These are phyloP conservation scores for Drosophila lini DNA, from an alignment of 1,140 invertebrate genomes.

Conservation along the genomic window DNA sequence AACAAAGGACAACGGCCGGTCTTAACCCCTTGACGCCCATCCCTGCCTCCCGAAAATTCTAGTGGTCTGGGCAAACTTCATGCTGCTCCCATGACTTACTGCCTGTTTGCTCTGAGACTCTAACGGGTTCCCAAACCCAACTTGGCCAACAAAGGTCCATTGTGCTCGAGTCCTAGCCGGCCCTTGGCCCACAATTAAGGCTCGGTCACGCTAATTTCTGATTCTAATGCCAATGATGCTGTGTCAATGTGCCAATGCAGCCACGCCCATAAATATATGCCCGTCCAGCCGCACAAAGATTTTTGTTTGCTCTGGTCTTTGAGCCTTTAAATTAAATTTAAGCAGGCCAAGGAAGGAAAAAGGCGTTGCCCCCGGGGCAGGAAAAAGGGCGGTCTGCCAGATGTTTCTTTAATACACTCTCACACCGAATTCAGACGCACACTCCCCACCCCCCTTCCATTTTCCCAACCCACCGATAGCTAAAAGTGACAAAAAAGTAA, in stretches of 20 bases:
- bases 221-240: conserved; percentile 53
- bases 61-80: conserved; percentile 31
- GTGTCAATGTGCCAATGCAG: conserved; percentile 43
- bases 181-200: conserved; percentile 53
- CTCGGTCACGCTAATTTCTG: conserved; percentile 67
- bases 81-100: conserved; percentile 55
- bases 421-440: conserved; percentile 15
- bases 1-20: conserved; percentile 23
- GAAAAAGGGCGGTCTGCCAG: conserved; percentile 46
- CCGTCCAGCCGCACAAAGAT: not conserved
- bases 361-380: conserved; percentile 41
- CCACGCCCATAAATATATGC: conserved; percentile 61
- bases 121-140: conserved; percentile 22
- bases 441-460: not conserved
- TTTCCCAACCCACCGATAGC: conserved; percentile 26
- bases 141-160: conserved; percentile 48
- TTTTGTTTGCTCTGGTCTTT: conserved; percentile 50
- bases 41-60: conserved; percentile 47
- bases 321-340: conserved; percentile 65
- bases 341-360: conserved; percentile 34
- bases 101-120: conserved; percentile 61
- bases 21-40: conserved; percentile 28
- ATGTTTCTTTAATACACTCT: conserved; percentile 72
- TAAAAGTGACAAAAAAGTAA: conserved; percentile 55
- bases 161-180: not conserved